These are phyloP conservation scores for Choreutis nemorana DNA, from an alignment of 2,888 invertebrate genomes.

Conservation along the genomic window DNA sequence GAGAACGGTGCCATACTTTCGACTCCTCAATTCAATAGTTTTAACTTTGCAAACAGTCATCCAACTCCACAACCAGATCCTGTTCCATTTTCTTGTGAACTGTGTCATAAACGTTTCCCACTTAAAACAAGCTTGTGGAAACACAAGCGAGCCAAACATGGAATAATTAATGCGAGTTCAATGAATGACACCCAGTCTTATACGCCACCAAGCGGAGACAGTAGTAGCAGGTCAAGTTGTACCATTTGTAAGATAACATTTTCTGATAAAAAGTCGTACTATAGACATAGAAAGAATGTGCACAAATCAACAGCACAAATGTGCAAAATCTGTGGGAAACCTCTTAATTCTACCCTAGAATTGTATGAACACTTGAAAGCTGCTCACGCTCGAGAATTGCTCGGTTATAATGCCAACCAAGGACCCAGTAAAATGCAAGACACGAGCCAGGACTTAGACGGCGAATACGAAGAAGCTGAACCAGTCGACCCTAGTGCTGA, in stretches of 20 bases:
- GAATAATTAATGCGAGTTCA: slow-evolving; percentile 36
- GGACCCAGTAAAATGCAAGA: slow-evolving; percentile 42
- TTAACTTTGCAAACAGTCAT: slow-evolving; percentile 46
- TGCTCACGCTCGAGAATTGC: slow-evolving; percentile 61
- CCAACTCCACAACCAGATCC: slow-evolving; percentile 29
- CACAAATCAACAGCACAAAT: slow-evolving; percentile 61
- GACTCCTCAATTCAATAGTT: slow-evolving; percentile 60
- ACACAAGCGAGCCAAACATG: slow-evolving; percentile 61
- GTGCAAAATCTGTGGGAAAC: slow-evolving; percentile 71
- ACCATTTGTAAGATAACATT: slow-evolving; percentile 69
- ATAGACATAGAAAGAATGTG: slow-evolving; percentile 66
- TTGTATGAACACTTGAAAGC: slow-evolving; percentile 70
- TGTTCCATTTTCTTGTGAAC: slow-evolving; percentile 46
- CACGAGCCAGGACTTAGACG: slow-evolving; percentile 29
- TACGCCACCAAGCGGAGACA: slow-evolving; percentile 22
- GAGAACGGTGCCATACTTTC: slow-evolving; percentile 49
- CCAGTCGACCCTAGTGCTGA: slow-evolving; percentile 42
- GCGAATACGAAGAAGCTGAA: slow-evolving; percentile 47
- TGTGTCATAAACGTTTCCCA: slow-evolving; percentile 55
- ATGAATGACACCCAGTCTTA: slow-evolving; percentile 21
- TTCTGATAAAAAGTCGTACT: slow-evolving; percentile 66
- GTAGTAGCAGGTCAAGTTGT: slow-evolving; percentile 58
- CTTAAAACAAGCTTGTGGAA: slow-evolving; percentile 55
- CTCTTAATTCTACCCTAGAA: slow-evolving; percentile 69
- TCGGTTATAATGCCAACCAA: slow-evolving; percentile 54